Conservation (phyloP, 2,888 invertebrate genomes). For the Acleris laterana region DNA sequence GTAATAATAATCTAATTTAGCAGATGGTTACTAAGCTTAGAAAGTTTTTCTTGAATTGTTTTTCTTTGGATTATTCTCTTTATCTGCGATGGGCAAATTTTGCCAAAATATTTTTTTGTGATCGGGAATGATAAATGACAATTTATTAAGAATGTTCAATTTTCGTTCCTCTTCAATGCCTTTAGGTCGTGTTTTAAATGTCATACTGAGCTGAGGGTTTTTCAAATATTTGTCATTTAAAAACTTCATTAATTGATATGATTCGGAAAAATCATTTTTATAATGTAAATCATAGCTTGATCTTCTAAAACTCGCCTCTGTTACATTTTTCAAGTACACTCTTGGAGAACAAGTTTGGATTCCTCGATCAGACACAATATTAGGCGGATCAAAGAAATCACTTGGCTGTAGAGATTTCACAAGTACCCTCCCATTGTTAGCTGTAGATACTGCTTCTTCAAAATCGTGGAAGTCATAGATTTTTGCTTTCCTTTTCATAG, state of each 20-base stretch:
- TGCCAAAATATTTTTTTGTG: background rate
- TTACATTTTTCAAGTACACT: background rate
- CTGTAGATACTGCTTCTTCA: background rate
- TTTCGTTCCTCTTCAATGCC: background rate
- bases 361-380: background rate
- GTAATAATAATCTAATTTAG: too few relatives aligned
- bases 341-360: background rate
- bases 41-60: background rate
- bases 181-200: background rate
- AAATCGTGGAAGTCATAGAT: constrained; percentile 1
- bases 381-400: background rate
- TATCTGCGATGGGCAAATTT: background rate
- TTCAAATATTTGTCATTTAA: constrained; percentile 2
- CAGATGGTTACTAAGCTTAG: background rate
- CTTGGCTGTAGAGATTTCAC: background rate
- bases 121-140: background rate
- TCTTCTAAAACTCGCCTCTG: background rate
- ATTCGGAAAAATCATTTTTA: background rate
- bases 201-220: background rate
- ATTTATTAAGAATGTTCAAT: background rate
- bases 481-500: constrained; percentile 2
- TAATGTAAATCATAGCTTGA: background rate
- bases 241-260: background rate
- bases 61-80: background rate
- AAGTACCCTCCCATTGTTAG: background rate